Base-by-base conservation (phyloP, 2,888 invertebrate genomes). In the Cecidostiba fungosa region DNA sequence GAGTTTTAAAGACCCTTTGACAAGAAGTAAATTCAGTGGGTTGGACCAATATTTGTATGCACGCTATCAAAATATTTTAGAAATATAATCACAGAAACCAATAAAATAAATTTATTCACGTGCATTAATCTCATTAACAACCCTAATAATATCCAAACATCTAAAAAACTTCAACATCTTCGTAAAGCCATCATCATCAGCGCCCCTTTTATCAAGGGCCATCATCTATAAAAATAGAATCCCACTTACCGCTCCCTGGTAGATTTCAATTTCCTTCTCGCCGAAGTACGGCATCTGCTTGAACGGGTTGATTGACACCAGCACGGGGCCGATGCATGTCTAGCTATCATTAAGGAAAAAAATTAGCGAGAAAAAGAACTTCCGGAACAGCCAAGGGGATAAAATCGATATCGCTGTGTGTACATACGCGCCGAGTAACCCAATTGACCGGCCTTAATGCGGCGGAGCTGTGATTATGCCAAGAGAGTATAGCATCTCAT, bases 301-400 rank as follows among this genome's bases (percentile, higher is more conserved):
- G 92, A 95, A 96, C 19, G 96, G 96, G 90, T 96, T 96, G 82
- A 96, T 94, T 1, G 95, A 95, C 78, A 96, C 95, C 87, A 96
- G 92, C 62, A 96, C 96, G 50, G 95, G 95, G 3, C 96, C 96
- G 89, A 96, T 96, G 91, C 95, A 95, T 54, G 95, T 95, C 95
- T 95, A 88, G 74, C 86, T 81, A n/a, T 43, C 73, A 85, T 91
- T 92, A 91, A 92, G 91, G 89, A 91, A 89, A 87, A 87, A 88
- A 84, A 82, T 87, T 59, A 62, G 32, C 36, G 36, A 59, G 10
- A 76, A 59, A 59, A 6, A 59, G 6, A 50, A 50, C 19, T n/a
- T 77, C 19, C 23, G 32, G 66, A 73, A 54, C 66, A 47, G 32
- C 19, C 32, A 3, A 26, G 8, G 73, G 74, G 26, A 82, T 78